Evolutionary conservation across 2,113 vertebrate species (phyloP), one percentile per base, ranked within the genome.

Genomic region (Nycticorax nycticorax): DNA sequence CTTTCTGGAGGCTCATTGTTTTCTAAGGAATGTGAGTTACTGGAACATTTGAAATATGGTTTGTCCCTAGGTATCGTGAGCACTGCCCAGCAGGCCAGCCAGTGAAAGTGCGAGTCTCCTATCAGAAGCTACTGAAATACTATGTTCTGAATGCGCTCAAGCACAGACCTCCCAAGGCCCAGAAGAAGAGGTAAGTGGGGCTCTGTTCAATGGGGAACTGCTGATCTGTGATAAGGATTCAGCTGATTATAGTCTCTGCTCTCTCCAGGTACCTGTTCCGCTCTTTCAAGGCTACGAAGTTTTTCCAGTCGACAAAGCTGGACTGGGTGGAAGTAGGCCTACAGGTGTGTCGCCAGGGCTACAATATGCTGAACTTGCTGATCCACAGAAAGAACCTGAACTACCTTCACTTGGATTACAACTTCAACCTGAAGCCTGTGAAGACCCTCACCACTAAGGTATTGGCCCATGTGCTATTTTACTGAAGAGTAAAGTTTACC

Each of bases 391-490:
- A 99, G 98, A 99, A 99, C 89, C 98, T 99, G 79, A 99, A 99
- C 97, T 99, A 99, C 94, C 98, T 99, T 91, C 99, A 99, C 94
- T 97, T 99, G 92, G 99, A 99, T 96, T 99, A 99, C 96, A 99
- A 99, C 97, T 99, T 99, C 97, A 99, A 99, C 81, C 97, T 99
- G 94, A 99, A 99, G 96, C 99, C 99, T 0, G 99, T 99, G 91
- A 99, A 99, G 98, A 99, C 99, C 3, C 99, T 99, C 96, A 99
- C 99, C 90, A 99, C 99, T 68, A 99, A 99, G 99, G 99, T 99
- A 97, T 55, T 8, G 4, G 14, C 10, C 62, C 47, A 3, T 10
- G 21, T 19, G 45, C 26, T 50, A 0, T n/a, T n/a, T 10, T 47
- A 41, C 60, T 28, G 6, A 6, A 6, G 21, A 74, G 23, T 50